Conservation (phyloP, 1,140 invertebrate species). For the Heliconius melpomene region DNA sequence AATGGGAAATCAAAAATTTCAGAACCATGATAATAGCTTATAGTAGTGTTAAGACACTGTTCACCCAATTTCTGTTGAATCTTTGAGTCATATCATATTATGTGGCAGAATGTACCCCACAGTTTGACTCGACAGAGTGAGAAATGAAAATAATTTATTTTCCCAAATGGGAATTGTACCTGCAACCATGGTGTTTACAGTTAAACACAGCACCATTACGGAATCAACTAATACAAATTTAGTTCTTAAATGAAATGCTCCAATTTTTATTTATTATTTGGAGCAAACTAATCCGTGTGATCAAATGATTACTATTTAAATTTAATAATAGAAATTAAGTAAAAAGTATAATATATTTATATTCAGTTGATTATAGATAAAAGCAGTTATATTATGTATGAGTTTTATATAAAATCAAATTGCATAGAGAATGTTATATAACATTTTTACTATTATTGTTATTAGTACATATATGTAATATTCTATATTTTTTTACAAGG, state of each 20-base stretch:
- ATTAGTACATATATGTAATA: background rate
- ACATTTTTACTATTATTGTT: background rate
- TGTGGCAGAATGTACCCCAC: too few species aligned
- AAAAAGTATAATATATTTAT: background rate
- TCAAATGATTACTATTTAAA: background rate
- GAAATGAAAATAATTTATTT: too few species aligned
- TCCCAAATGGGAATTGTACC: too few species aligned
- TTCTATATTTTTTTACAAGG: too few species aligned
- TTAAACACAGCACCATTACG: too few species aligned
- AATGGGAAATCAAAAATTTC: constrained; percentile 73
- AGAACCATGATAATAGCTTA: constrained; percentile 49
- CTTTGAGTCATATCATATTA: too few species aligned
- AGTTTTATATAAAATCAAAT: too few species aligned
- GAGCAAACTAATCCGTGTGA: background rate
- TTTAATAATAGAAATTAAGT: background rate
- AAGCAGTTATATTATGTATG: background rate
- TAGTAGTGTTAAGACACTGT: too few species aligned
- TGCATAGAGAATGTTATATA: too few species aligned
- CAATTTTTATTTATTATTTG: background rate
- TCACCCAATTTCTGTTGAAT: too few species aligned
- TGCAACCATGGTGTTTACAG: too few species aligned
- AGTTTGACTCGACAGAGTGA: background rate
- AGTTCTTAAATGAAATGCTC: background rate
- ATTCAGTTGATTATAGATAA: background rate
- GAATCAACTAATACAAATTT: background rate